phyloP scores from a whole-genome alignment of 2,113 vertebrate genomes.

The Scalopus aquaticus region DNA sequence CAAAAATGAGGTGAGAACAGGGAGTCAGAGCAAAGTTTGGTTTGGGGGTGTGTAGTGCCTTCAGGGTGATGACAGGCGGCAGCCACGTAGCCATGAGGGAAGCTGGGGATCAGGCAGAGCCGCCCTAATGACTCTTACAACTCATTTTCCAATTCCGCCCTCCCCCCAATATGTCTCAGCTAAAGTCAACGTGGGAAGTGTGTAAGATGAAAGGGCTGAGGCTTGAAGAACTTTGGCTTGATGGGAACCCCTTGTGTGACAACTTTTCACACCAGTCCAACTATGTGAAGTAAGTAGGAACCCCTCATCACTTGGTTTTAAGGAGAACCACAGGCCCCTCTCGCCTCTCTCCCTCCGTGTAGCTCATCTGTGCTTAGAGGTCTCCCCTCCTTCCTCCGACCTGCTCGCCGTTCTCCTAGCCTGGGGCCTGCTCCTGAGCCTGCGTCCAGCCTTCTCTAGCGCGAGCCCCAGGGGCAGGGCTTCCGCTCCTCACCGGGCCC shows the following conservation, averaged over 20 bases:
- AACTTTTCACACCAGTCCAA: constrained; percentile 86
- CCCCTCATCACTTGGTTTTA: not conserved
- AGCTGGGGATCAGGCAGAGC: not conserved
- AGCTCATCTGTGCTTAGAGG: not conserved
- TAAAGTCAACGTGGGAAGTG: constrained; percentile 87
- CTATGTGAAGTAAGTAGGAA: constrained; percentile 81
- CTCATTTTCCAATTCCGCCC: not conserved
- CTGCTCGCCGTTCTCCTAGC: not conserved
- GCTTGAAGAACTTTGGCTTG: constrained; percentile 91
- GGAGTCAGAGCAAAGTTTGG: not conserved
- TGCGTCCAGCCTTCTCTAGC: not conserved
- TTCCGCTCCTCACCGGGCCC: not conserved
- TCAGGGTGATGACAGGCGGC: not conserved
- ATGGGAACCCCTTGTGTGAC: constrained; percentile 88
- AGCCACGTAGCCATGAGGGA: too few relatives aligned
- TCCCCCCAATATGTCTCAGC: constrained; percentile 68
- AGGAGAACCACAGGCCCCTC: not conserved
- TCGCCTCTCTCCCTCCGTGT: not conserved
- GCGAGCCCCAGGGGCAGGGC: too few relatives aligned
- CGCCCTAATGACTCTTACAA: too few relatives aligned
- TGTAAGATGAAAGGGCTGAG: constrained; percentile 89
- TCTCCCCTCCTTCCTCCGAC: not conserved
- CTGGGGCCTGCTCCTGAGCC: not conserved
- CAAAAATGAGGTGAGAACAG: constrained; percentile 83
- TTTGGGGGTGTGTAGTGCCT: not conserved